A percentile compares a stretch with the other conserved stretches of the same genome.
phyloP scores from a whole-genome alignment of 2,888 invertebrate species.

The Operophtera brumata region DNA sequence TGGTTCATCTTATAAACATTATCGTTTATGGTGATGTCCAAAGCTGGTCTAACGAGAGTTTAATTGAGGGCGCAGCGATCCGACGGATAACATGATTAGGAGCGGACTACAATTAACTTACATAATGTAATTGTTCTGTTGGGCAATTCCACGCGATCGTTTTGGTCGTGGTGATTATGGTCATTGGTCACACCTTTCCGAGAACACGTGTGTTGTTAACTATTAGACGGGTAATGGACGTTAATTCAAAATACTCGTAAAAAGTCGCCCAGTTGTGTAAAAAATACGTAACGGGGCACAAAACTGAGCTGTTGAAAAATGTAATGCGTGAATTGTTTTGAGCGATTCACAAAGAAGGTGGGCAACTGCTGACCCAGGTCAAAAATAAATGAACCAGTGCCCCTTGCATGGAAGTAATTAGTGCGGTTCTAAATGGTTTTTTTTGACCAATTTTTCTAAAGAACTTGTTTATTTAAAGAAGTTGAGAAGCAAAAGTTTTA shows the following conservation, averaged over 20 bases:
- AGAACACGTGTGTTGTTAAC: background rate
- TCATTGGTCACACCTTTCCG: slow-evolving; percentile 6
- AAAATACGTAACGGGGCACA: background rate
- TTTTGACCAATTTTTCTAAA: too few relatives aligned
- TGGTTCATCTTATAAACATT: slow-evolving; percentile 37
- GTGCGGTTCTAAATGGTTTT: too few relatives aligned
- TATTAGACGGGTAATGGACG: background rate
- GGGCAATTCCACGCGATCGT: slow-evolving; percentile 43
- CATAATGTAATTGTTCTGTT: slow-evolving; percentile 71
- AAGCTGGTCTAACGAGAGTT: slow-evolving; percentile 69
- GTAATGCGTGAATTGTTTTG: too few relatives aligned
- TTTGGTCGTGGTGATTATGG: slow-evolving; percentile 9
- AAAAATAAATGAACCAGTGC: too few relatives aligned
- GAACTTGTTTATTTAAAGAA: too few relatives aligned
- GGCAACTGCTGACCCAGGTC: too few relatives aligned
- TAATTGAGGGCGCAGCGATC: slow-evolving; percentile 73
- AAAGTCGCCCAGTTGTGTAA: background rate
- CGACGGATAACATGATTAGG: slow-evolving; percentile 71
- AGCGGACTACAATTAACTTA: slow-evolving; percentile 60
- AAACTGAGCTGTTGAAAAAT: too few relatives aligned
- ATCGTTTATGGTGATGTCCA: slow-evolving; percentile 46
- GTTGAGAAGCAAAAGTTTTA: too few relatives aligned
- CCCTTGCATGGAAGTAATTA: too few relatives aligned
- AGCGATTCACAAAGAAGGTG: too few relatives aligned
- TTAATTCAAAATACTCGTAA: background rate